These are phyloP conservation scores for Corythaixoides concolor DNA, from an alignment of 2,113 vertebrate genomes.

Conservation along the genomic window DNA sequence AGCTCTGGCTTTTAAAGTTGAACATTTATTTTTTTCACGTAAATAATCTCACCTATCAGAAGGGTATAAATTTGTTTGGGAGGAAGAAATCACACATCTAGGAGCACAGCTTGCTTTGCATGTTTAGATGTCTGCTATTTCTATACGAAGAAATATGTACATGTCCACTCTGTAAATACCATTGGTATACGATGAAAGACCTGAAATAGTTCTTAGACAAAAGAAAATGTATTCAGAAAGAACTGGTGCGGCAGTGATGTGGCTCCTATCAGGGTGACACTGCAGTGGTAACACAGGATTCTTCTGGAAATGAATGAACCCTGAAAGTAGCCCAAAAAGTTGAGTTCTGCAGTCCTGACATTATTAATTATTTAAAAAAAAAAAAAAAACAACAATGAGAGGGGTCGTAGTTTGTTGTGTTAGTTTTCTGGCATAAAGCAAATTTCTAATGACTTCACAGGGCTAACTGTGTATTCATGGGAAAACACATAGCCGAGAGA, in stretches of 20 bases:
- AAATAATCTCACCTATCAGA: background rate
- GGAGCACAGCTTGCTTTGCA: background rate
- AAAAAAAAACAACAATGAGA: background rate
- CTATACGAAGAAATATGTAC: background rate
- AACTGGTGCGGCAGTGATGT: background rate
- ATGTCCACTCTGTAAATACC: background rate
- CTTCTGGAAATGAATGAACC: constrained; percentile 40
- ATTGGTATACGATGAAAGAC: background rate
- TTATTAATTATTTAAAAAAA: background rate
- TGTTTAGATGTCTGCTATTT: background rate
- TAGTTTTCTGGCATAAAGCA: background rate
- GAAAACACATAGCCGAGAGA: background rate
- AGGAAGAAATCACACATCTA: background rate
- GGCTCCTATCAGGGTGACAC: background rate
- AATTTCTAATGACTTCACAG: background rate
- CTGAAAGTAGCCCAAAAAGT: background rate
- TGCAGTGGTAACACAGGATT: background rate
- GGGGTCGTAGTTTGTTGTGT: background rate
- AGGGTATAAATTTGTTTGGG: background rate
- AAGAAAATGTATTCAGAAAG: background rate
- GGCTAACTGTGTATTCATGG: background rate
- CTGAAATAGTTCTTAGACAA: background rate
- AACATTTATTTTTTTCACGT: background rate
- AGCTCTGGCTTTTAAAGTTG: constrained; percentile 25
- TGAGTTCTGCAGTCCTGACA: background rate